Base-by-base conservation (phyloP, 2,797 vertebrate species). In the Gadopsis bispinosus region DNA sequence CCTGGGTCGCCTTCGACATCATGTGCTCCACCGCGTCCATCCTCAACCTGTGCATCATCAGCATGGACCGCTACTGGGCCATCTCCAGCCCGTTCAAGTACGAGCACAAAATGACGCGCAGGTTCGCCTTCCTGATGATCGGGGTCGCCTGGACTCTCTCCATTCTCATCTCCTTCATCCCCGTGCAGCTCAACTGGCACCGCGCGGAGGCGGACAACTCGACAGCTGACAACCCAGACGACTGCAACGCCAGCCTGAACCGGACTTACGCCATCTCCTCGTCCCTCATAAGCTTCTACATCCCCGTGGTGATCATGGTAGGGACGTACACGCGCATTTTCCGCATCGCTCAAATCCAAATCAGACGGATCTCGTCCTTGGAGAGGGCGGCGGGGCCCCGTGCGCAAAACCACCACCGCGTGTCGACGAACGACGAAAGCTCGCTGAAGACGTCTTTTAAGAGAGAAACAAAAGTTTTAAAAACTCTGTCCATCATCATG, bases 1-100 rank as follows among this genome's bases (percentile, higher is more conserved):
- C 94, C 20, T 96, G 96, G 96, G 93, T 96, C 26, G 95, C 96
- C 53, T 97, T 96, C 10, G 96, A 96, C 87, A 96, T 96, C 84
- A 95, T 93, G 95, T 96, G 95, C 74, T 96, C 95, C 87, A 96
- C 96, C 0, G 95, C 96, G 0, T 97, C 96, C 10, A 96, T 96
- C 83, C 94, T 96, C n/a, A 93, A 96, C 76, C 86, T 97, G 80
- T 95, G 96, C 86, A 92, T 96, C 84, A 96, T 96, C 92, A 95
- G 95, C 77, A n/a, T 97, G 92, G 96, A 97, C 82, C 91, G 95
- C 29, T 96, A 95, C 90, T 95, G 95, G 95, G 96, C 96, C 59
- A 94, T 96, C 56, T 92, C 95, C 80, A 94, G 86, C 66, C 94
- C 95, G 3, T 96, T 96, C 77, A 20, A 74, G 69, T 94, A 94